Percentiles rank a stretch among this genome's conserved stretches.
Evolutionary conservation across 2,888 invertebrate species (phyloP).

Genomic region (Hanleya hanleyi): DNA sequence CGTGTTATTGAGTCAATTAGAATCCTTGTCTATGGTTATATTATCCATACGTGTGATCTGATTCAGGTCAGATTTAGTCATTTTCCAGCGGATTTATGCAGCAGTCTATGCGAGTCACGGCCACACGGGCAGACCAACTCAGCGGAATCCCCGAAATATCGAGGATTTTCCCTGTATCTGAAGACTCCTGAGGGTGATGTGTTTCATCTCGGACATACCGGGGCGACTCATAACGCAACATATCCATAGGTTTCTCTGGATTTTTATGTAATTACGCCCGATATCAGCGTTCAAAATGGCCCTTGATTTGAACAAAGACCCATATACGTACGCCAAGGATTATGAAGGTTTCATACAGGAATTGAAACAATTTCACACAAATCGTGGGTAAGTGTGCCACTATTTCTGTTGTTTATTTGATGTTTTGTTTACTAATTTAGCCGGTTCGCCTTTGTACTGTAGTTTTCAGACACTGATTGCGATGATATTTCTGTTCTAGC

Average conservation of each 20-base stretch:
- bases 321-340: constrained; percentile 85
- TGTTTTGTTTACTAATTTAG: no score
- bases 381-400: constrained; percentile 85
- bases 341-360: constrained; percentile 87
- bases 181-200: background rate
- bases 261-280: background rate
- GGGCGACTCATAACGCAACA: background rate
- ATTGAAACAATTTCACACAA: constrained; percentile 91
- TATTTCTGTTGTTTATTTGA: background rate
- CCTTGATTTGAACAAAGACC: constrained; percentile 80
- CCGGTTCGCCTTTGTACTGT: background rate
- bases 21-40: background rate
- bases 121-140: background rate
- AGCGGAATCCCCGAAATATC: constrained; percentile 12
- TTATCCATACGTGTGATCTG: no score
- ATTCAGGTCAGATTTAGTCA: constrained; percentile 10
- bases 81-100: constrained; percentile 9
- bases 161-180: constrained; percentile 14
- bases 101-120: background rate
- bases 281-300: constrained; percentile 75
- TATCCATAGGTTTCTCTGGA: background rate
- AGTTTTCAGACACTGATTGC: background rate
- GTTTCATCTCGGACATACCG: background rate
- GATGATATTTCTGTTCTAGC: constrained; percentile 74
- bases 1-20: background rate